These are phyloP conservation scores for Limenitis camilla DNA, from an alignment of 2,888 invertebrate genomes.

Conservation along the genomic window DNA sequence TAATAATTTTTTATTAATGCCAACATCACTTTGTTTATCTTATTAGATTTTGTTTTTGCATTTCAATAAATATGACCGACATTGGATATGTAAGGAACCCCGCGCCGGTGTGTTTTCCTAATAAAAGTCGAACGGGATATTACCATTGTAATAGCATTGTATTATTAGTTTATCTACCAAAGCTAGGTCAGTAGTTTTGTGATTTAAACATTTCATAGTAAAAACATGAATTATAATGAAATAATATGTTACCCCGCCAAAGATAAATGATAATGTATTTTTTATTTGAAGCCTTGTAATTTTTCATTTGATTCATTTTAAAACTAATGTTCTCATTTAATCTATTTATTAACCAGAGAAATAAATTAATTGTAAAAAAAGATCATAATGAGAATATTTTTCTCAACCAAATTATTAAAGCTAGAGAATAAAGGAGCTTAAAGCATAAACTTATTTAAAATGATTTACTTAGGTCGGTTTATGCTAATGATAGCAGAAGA, in stretches of 20 bases:
- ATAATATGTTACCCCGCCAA: neutral
- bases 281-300: neutral
- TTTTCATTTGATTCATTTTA: too few relatives aligned
- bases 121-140: slow-evolving; percentile 10
- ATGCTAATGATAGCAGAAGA: slow-evolving; percentile 9
- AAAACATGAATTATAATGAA: neutral
- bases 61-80: slow-evolving; percentile 3
- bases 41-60: neutral
- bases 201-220: too few relatives aligned
- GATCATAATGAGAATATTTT: too few relatives aligned
- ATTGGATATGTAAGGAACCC: neutral
- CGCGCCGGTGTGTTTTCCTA: slow-evolving; percentile 6
- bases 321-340: too few relatives aligned
- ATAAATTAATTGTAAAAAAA: neutral
- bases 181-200: too few relatives aligned
- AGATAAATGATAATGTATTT: neutral
- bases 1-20: neutral
- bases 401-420: too few relatives aligned
- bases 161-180: neutral
- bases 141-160: slow-evolving; percentile 8
- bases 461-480: slow-evolving; percentile 1
- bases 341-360: too few relatives aligned
- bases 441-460: neutral
- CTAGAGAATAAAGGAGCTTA: too few relatives aligned
- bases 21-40: neutral